phyloP scores from a whole-genome alignment of 2,888 invertebrate genomes.

The Neoitamus cyanurus region DNA sequence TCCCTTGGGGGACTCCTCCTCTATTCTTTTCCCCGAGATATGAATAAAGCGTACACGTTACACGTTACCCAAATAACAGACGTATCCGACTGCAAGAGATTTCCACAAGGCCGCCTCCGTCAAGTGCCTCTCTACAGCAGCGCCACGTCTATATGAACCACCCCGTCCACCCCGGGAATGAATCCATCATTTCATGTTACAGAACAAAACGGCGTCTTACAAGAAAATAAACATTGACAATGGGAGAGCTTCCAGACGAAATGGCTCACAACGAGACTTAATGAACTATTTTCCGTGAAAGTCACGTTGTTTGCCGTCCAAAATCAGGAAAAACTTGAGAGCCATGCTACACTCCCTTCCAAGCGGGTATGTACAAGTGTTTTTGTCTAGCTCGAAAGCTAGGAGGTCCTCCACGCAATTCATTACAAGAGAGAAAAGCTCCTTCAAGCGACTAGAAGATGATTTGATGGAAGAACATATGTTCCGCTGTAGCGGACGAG shows the following conservation, averaged over 20 bases:
- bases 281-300: slow-evolving; percentile 15
- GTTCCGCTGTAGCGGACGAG: not conserved
- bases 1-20: not conserved
- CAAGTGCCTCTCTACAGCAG: not conserved
- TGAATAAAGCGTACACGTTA: not conserved
- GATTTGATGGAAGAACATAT: not conserved
- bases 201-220: not conserved
- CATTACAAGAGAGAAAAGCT: not conserved
- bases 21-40: not conserved
- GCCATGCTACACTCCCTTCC: not conserved
- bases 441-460: not conserved
- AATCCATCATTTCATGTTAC: slow-evolving; percentile 15
- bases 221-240: slow-evolving; percentile 21
- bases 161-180: not conserved
- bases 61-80: not conserved
- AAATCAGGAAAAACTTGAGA: not conserved
- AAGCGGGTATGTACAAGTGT: not conserved
- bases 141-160: not conserved
- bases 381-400: not conserved
- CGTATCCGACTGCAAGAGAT: not conserved
- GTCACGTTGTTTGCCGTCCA: slow-evolving; percentile 15
- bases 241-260: not conserved
- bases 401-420: not conserved
- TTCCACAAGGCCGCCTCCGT: not conserved
- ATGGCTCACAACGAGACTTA: slow-evolving; percentile 4